Base-by-base conservation (phyloP, 2,113 vertebrate species). In the Coregonus clupeaformis region DNA sequence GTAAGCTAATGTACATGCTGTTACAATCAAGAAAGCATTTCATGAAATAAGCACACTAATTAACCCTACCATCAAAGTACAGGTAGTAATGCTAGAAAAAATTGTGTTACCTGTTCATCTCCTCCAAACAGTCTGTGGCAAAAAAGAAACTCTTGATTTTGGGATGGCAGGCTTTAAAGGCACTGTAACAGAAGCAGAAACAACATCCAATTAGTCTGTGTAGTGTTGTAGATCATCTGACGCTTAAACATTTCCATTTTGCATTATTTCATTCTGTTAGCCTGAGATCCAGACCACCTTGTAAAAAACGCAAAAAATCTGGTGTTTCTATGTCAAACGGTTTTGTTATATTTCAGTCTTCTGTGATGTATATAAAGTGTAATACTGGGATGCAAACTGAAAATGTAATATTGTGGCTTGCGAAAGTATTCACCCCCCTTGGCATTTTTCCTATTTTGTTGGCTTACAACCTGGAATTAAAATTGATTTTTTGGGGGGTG, bases 141-240 rank as follows among this genome's bases (percentile, higher is more conserved):
- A 97, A 97, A 91, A 96, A 96, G 91, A 97, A 97, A 78, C 94
- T 95, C 94, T 97, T 97, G 88, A 96, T 95, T 94, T 95, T 95
- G 77, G 95, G 94, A 86, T 97, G 96, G 79, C 95, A 96, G 29
- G 95, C 95, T 94, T 96, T 96, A 92, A 97, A 97, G 88, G 95
- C 95, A 81, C 95, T 97, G 69, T 74, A 87, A 7, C 3, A 60
- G 14, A 62, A 80, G 72, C 70, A 73, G 72, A 68, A 16, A 49
- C 80, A 84, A 49, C 64, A 75, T 66, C 5, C 77, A 77, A 85
- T 88, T 80, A 89, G 42, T 18, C 20, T 27, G 62, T n/a, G 60
- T 6, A 30, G 32, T 64, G 22, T 27, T 6, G 20, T n/a, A 7
- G 18, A n/a, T 20, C n/a, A 22, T 59, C 57, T 59, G 20, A 59